phyloP scores from a whole-genome alignment of 2,113 vertebrate species.

The Erpornis zantholeuca region DNA sequence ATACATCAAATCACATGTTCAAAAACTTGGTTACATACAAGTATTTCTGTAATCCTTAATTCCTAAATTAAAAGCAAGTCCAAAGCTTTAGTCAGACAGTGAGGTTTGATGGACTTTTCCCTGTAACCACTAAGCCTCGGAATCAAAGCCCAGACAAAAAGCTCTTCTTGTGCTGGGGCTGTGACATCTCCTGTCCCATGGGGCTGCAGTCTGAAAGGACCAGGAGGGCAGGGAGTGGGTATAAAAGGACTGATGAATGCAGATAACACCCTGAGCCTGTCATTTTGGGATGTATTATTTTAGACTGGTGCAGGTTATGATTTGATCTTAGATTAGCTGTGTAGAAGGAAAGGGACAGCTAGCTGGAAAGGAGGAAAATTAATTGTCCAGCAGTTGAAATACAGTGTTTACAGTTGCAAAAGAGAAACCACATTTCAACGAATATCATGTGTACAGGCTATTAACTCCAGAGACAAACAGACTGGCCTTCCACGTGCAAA shows the following conservation, averaged over 20 bases:
- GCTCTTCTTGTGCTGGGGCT: neutral
- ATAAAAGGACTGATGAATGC: neutral
- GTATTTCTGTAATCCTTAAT: neutral
- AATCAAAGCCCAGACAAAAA: neutral
- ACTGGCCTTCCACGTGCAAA: neutral
- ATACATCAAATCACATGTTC: neutral
- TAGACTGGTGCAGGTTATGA: neutral
- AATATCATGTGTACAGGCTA: rapidly evolving
- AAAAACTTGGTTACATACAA: neutral
- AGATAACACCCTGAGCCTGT: neutral
- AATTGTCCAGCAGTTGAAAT: neutral
- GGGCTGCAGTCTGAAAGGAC: neutral
- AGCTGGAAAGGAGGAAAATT: neutral
- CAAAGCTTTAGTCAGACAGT: neutral
- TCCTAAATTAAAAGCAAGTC: neutral
- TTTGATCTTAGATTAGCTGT: neutral
- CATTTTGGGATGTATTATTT: neutral
- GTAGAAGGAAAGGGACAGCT: neutral
- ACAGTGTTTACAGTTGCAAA: neutral
- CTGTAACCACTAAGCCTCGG: rapidly evolving
- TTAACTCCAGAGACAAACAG: neutral
- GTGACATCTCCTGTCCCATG: neutral
- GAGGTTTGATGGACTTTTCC: neutral
- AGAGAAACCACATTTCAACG: neutral
- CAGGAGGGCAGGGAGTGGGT: neutral